Evolutionary conservation across 2,113 vertebrate genomes (phyloP).

Genomic region (Pyxicephalus adspersus): DNA sequence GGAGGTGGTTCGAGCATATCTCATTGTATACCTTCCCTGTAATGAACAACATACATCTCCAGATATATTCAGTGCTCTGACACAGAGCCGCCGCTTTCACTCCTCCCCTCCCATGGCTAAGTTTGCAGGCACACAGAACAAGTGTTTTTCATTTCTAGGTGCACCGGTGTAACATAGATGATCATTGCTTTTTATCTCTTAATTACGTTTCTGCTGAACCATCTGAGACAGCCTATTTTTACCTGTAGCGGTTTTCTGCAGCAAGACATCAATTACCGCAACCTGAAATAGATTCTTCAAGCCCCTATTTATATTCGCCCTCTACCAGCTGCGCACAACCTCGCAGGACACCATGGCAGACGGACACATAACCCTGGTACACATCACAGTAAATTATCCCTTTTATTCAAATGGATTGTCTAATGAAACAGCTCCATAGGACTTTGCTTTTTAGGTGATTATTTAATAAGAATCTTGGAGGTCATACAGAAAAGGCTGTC

Average conservation of each 20-base stretch:
- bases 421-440: too few species aligned
- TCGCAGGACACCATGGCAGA: conserved; percentile 29
- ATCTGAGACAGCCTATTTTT: conserved; percentile 74
- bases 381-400: too few species aligned
- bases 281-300: conserved; percentile 66
- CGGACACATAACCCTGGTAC: conserved; percentile 15
- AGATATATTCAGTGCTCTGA: background rate
- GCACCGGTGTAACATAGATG: conserved; percentile 31
- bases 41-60: conserved; percentile 5
- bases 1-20: background rate
- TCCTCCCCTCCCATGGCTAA: background rate
- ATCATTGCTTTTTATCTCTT: conserved; percentile 68
- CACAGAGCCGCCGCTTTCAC: background rate
- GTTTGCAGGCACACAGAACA: conserved; percentile 12
- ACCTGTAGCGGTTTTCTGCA: conserved; percentile 60
- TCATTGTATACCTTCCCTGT: background rate
- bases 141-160: conserved; percentile 22
- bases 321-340: conserved; percentile 58
- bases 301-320: conserved; percentile 59
- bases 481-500: too few species aligned
- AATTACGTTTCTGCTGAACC: conserved; percentile 71
- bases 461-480: too few species aligned
- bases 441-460: too few species aligned
- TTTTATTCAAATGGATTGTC: too few species aligned
- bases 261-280: conserved; percentile 68